Evolutionary conservation across 2,888 invertebrate genomes (phyloP).

Genomic region (Hoplodrina ambigua): DNA sequence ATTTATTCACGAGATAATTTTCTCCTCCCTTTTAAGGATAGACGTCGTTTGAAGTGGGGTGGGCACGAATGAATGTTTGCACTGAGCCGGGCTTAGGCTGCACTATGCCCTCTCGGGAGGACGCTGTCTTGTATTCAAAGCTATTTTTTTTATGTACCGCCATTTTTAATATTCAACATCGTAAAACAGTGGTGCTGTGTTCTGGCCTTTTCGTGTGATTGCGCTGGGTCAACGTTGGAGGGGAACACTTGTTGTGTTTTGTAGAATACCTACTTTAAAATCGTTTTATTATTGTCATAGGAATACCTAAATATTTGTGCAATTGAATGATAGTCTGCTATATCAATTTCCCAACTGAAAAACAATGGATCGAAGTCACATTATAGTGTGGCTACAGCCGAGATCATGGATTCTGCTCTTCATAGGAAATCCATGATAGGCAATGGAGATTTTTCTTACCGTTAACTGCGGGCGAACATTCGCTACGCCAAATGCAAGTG

Average conservation of each 20-base stretch:
- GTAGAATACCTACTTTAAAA: background rate
- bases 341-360: no score
- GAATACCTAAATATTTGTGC: no score
- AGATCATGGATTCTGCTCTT: no score
- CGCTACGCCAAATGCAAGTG: no score
- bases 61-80: conserved; percentile 85
- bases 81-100: conserved; percentile 71
- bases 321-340: no score
- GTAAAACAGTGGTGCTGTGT: conserved; percentile 34
- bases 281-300: no score
- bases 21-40: conserved; percentile 86
- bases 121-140: conserved; percentile 69
- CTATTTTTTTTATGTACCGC: conserved; percentile 61
- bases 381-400: no score
- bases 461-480: no score
- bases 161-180: conserved; percentile 62
- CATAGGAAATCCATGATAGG: no score
- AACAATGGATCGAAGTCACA: no score
- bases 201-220: conserved; percentile 54
- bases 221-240: conserved; percentile 35
- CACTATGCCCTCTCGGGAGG: conserved; percentile 66
- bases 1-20: conserved; percentile 91
- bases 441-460: no score
- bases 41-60: conserved; percentile 83
- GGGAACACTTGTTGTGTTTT: conserved; percentile 29